Conservation (phyloP, 2,888 invertebrate genomes). For the Hoplodrina blanda region DNA sequence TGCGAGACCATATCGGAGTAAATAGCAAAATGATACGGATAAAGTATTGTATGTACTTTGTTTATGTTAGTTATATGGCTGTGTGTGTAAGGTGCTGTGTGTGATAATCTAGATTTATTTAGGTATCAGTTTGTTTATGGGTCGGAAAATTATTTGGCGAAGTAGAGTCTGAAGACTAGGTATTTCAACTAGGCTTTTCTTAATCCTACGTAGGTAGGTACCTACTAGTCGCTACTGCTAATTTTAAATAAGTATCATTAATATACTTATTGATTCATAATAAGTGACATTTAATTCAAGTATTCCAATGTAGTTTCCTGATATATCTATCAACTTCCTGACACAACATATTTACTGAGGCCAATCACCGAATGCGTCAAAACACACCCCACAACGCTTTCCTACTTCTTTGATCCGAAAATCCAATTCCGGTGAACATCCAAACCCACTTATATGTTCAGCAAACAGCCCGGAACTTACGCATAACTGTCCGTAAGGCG, state of each 20-base stretch:
- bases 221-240: no score
- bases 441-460: conserved; percentile 24
- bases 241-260: no score
- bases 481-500: conserved; percentile 22
- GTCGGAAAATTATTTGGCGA: no score
- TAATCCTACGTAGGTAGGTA: no score
- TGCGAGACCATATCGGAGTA: conserved; percentile 2
- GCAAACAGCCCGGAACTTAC: conserved; percentile 31
- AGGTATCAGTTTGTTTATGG: no score
- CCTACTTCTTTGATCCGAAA: conserved; percentile 27
- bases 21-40: conserved; percentile 12
- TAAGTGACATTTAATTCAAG: background rate
- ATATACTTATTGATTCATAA: no score
- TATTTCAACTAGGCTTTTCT: no score
- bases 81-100: no score
- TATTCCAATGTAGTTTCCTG: background rate
- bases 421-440: conserved; percentile 22
- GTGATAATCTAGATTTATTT: no score
- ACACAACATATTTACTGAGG: background rate
- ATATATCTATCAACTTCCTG: background rate
- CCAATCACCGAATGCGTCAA: background rate
- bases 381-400: conserved; percentile 10
- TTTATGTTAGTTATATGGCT: no score
- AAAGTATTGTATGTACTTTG: background rate
- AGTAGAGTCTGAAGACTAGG: no score